These are phyloP conservation scores for Neolamprologus kungweensis DNA, from an alignment of 2,113 vertebrate genomes.

Conservation along the genomic window DNA sequence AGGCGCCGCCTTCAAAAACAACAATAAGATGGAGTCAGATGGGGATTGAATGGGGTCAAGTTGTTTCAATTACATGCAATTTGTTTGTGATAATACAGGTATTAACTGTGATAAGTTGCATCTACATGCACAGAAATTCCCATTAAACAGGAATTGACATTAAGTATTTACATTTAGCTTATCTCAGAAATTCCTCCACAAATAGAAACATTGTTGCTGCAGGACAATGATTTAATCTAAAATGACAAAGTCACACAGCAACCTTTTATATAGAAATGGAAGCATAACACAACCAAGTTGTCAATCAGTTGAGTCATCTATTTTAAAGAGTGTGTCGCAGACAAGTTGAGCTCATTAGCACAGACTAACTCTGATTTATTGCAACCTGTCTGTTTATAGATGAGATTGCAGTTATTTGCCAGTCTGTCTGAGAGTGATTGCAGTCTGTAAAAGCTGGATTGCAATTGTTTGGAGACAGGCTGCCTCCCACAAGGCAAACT, in stretches of 20 bases:
- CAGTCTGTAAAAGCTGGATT: not conserved
- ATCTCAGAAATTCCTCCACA: not conserved
- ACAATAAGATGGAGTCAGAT: not conserved
- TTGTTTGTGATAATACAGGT: not conserved
- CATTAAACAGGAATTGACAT: not conserved
- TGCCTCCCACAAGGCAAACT: not conserved
- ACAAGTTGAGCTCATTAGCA: not conserved
- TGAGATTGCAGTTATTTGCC: not conserved
- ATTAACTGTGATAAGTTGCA: not conserved
- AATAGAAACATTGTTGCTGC: not conserved
- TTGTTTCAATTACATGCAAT: not conserved
- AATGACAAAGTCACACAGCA: not conserved
- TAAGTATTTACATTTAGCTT: not conserved
- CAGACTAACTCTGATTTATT: not conserved
- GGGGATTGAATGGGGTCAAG: not conserved
- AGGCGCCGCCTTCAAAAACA: not conserved
- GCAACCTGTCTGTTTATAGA: not conserved
- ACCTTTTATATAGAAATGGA: not conserved
- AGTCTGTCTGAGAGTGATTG: not conserved
- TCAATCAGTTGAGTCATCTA: not conserved
- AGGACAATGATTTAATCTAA: not conserved
- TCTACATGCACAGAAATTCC: not conserved
- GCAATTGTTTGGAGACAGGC: not conserved
- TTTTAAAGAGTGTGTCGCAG: not conserved
- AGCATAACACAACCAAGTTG: not conserved